phyloP scores from a whole-genome alignment of 2,888 invertebrate genomes.

The Metellina segmentata region DNA sequence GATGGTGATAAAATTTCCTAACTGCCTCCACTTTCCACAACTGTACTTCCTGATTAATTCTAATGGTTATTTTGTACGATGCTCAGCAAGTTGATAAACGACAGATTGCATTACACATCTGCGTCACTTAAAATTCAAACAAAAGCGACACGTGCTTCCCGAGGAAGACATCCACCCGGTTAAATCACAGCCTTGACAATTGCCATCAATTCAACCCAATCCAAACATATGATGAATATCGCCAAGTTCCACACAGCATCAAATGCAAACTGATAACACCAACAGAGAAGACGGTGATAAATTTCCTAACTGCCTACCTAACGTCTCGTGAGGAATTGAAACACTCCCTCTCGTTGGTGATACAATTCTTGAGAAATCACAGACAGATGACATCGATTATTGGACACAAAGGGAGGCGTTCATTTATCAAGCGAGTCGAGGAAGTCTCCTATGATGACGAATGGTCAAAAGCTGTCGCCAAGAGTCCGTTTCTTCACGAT shows the following conservation, averaged over 20 bases:
- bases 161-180: neutral
- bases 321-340: neutral
- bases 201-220: neutral
- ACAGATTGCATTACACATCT: too few species aligned
- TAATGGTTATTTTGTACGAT: too few species aligned
- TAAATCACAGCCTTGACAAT: neutral
- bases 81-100: too few species aligned
- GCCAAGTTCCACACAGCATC: neutral
- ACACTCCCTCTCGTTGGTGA: neutral
- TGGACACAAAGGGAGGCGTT: constrained; percentile 24
- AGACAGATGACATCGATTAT: constrained; percentile 46
- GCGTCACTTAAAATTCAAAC: neutral
- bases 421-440: constrained; percentile 5
- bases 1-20: constrained; percentile 11
- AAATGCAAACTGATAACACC: constrained; percentile 3
- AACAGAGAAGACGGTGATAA: neutral
- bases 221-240: neutral
- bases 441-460: constrained; percentile 4
- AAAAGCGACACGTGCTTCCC: neutral
- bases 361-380: constrained; percentile 9
- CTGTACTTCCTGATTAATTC: too few species aligned
- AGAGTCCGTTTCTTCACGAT: constrained; percentile 2
- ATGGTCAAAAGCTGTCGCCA: constrained; percentile 4
- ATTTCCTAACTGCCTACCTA: neutral
- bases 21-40: too few species aligned